Percentiles rank a stretch among this genome's conserved stretches.
phyloP scores from a whole-genome alignment of 2,113 vertebrate genomes.

The Stegastes partitus region DNA sequence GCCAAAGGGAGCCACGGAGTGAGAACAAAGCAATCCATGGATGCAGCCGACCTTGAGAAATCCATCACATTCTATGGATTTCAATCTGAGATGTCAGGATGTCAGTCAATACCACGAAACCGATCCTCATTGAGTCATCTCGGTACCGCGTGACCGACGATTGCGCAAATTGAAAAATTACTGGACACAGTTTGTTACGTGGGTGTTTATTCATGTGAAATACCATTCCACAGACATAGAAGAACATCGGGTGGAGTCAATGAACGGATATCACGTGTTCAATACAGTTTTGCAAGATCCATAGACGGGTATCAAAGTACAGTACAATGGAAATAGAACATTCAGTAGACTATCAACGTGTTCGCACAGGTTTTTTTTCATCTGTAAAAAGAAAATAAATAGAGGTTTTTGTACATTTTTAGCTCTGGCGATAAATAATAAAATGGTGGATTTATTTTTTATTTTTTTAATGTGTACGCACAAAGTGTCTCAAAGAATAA shows the following conservation, averaged over 20 bases:
- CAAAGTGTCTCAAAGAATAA: conserved; percentile 69
- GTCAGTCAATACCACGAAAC: conserved; percentile 52
- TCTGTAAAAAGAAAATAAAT: conserved; percentile 74
- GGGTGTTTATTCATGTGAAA: conserved; percentile 81
- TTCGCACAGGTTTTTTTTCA: conserved; percentile 51
- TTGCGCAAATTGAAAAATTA: neutral
- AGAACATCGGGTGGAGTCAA: conserved; percentile 69
- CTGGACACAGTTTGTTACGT: conserved; percentile 24
- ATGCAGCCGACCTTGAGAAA: conserved; percentile 37
- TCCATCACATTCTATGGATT: conserved; percentile 43
- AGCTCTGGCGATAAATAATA: conserved; percentile 59
- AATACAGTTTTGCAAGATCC: conserved; percentile 67
- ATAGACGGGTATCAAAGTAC: conserved; percentile 78
- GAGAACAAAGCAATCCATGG: conserved; percentile 45
- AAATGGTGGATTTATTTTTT: conserved; percentile 21
- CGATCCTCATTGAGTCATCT: conserved; percentile 28
- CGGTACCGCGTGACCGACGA: neutral
- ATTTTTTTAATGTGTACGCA: conserved; percentile 39
- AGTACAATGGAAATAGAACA: conserved; percentile 70
- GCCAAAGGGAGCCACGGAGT: conserved; percentile 44
- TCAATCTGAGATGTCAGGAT: conserved; percentile 57
- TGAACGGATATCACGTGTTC: conserved; percentile 73
- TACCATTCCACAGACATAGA: conserved; percentile 78
- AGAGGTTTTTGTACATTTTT: conserved; percentile 56
- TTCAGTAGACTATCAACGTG: conserved; percentile 71